phyloP scores from a whole-genome alignment of 2,797 vertebrate genomes.

The Alcedo atthis region DNA sequence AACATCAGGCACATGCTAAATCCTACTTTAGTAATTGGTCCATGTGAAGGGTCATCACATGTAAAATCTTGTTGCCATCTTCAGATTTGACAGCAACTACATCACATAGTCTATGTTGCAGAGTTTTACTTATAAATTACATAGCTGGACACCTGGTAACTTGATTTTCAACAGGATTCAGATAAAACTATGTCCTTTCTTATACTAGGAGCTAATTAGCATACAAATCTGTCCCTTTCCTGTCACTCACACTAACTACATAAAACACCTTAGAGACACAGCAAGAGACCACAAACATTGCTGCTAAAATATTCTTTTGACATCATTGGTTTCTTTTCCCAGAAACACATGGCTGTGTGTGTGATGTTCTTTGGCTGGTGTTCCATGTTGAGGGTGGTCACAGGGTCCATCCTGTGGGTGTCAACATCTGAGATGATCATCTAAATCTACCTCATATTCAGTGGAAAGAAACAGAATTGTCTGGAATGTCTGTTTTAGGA shows the following conservation, averaged over 20 bases:
- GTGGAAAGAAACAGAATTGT: neutral
- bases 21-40: neutral
- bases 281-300: neutral
- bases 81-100: neutral
- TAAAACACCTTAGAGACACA: neutral
- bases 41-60: neutral
- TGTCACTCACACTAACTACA: neutral
- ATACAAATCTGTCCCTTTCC: neutral
- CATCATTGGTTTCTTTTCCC: neutral
- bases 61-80: neutral
- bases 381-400: neutral
- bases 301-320: neutral
- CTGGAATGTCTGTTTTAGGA: neutral
- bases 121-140: neutral
- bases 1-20: neutral
- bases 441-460: neutral
- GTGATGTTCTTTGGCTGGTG: neutral
- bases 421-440: neutral
- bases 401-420: neutral
- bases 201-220: neutral
- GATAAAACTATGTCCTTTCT: neutral
- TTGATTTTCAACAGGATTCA: neutral
- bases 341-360: neutral
- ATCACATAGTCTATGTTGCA: neutral
- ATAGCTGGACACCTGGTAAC: neutral